These are phyloP conservation scores for Aldabrachelys gigantea DNA, from an alignment of 2,113 vertebrate genomes.

Conservation along the genomic window DNA sequence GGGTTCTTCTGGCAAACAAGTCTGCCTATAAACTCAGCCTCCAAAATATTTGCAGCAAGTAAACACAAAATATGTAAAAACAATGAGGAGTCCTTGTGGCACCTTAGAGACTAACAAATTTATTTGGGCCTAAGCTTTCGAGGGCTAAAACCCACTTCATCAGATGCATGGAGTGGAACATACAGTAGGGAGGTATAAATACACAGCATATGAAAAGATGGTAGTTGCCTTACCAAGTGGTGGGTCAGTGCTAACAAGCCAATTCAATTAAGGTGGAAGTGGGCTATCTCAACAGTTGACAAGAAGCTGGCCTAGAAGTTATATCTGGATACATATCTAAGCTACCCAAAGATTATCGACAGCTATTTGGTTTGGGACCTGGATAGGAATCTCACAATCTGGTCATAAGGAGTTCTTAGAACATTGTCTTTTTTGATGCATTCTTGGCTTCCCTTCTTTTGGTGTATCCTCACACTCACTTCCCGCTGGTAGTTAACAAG, in stretches of 20 bases:
- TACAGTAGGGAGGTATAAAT: no score
- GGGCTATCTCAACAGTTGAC: no score
- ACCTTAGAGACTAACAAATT: no score
- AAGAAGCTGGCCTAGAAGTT: background rate
- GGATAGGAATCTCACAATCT: background rate
- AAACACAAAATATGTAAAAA: background rate
- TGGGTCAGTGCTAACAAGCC: no score
- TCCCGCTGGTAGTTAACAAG: background rate
- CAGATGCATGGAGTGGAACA: no score
- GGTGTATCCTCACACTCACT: background rate
- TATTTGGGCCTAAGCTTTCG: no score
- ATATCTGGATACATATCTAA: background rate
- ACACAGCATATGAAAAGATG: no score
- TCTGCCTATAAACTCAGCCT: background rate
- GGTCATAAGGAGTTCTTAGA: background rate
- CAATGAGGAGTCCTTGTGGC: no score
- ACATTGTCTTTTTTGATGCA: background rate
- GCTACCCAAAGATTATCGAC: background rate
- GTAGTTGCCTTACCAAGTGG: no score
- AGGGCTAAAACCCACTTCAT: no score
- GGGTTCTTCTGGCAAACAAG: background rate
- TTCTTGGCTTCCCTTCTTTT: background rate
- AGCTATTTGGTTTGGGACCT: background rate
- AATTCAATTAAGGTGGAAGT: no score
- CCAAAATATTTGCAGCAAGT: background rate